Evolutionary conservation across 2,113 vertebrate genomes (phyloP).

Genomic region (Macrotus californicus): DNA sequence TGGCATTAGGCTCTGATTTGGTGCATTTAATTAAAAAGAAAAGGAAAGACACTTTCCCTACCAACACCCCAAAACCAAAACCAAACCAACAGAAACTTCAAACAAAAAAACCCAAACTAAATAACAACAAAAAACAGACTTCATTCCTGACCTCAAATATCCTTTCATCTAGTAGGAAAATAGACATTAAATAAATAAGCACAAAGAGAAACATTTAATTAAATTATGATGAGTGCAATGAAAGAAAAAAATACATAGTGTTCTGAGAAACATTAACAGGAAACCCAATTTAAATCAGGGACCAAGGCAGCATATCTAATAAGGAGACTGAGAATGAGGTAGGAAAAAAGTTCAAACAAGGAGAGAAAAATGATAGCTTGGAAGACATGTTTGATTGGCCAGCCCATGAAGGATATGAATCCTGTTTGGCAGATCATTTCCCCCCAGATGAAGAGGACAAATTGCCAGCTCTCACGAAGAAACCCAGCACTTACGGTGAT

Average conservation of each 20-base stretch:
- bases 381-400: conserved; percentile 83
- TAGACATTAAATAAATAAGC: background rate
- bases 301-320: background rate
- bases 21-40: background rate
- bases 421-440: conserved; percentile 68
- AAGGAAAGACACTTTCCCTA: no score
- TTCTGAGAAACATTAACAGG: background rate
- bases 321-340: background rate
- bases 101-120: background rate
- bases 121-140: background rate
- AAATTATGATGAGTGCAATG: background rate
- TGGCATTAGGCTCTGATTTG: background rate
- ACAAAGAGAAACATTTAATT: background rate
- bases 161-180: background rate
- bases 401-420: conserved; percentile 80
- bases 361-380: conserved; percentile 79
- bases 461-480: conserved; percentile 39
- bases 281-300: background rate
- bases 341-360: conserved; percentile 20
- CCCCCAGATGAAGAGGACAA: conserved; percentile 27
- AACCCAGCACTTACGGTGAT: conserved; percentile 12
- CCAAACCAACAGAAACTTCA: background rate
- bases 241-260: background rate
- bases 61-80: background rate
- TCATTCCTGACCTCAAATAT: background rate